Conservation (phyloP, 2,888 invertebrate genomes). For the Therioaphis trifolii region DNA sequence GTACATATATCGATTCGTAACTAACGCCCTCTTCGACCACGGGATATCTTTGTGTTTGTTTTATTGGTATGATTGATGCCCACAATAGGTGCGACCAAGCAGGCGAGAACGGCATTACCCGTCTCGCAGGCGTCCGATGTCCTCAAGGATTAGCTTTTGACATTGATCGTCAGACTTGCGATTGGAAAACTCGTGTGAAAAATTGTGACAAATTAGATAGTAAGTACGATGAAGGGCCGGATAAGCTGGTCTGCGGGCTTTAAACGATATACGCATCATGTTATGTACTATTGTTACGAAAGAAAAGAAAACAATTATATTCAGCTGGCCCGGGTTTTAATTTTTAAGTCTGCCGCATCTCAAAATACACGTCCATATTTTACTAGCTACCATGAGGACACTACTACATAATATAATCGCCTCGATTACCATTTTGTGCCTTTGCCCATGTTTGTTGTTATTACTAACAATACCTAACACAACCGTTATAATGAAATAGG, state of each 20-base stretch:
- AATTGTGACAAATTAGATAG: constrained; percentile 94
- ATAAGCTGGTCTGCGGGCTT: constrained; percentile 51
- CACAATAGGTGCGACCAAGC: constrained; percentile 86
- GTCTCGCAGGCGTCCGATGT: constrained; percentile 89
- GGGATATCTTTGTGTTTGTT: constrained; percentile 41
- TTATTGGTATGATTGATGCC: constrained; percentile 60
- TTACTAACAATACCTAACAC: constrained; percentile 57
- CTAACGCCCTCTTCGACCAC: neutral
- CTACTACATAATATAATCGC: constrained; percentile 16
- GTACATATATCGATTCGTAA: neutral
- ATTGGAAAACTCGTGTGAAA: constrained; percentile 96
- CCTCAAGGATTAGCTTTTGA: constrained; percentile 92
- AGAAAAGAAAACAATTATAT: constrained; percentile 6
- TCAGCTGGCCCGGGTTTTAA: constrained; percentile 12
- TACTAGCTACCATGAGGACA: constrained; percentile 16
- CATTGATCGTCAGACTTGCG: constrained; percentile 93
- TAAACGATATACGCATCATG: constrained; percentile 15
- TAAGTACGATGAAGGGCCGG: constrained; percentile 73
- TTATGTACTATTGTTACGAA: neutral
- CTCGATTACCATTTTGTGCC: constrained; percentile 41
- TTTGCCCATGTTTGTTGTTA: constrained; percentile 55
- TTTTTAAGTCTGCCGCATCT: constrained; percentile 42
- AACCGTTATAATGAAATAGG: neutral
- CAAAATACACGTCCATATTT: neutral
- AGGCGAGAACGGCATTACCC: constrained; percentile 85